Conservation (phyloP, 2,888 invertebrate genomes). For the Cetonia aurata region DNA sequence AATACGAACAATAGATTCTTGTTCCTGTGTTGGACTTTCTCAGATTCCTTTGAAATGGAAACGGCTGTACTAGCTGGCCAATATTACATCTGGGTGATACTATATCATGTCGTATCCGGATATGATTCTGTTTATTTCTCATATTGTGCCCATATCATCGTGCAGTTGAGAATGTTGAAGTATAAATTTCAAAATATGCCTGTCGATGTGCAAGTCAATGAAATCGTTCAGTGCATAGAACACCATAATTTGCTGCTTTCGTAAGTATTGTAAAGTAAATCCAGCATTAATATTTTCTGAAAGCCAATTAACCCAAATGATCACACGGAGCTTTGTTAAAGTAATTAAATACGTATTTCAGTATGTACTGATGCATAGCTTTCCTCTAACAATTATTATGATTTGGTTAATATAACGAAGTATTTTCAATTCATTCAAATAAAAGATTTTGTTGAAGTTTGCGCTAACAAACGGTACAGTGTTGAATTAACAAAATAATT, state of each 20-base stretch:
- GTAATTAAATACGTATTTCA: too few relatives aligned
- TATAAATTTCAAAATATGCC: neutral
- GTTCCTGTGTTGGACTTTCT: slow-evolving; percentile 9
- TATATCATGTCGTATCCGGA: neutral
- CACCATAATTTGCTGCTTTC: slow-evolving; percentile 8
- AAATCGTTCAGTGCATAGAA: neutral
- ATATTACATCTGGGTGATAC: slow-evolving; percentile 2
- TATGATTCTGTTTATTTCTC: slow-evolving; percentile 2
- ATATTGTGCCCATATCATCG: slow-evolving; percentile 6
- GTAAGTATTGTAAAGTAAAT: slow-evolving; percentile 10
- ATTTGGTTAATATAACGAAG: too few relatives aligned
- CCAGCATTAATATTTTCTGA: neutral
- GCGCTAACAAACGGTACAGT: too few relatives aligned
- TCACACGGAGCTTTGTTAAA: too few relatives aligned
- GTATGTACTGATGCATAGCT: too few relatives aligned
- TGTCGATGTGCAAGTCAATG: neutral
- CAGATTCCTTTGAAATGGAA: neutral
- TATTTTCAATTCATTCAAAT: too few relatives aligned
- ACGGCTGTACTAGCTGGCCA: neutral
- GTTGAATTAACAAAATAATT: too few relatives aligned
- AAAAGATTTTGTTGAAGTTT: too few relatives aligned
- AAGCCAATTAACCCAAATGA: too few relatives aligned
- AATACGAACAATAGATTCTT: neutral
- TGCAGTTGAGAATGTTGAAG: slow-evolving; percentile 4
- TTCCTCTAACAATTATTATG: too few relatives aligned